Evolutionary conservation across 2,888 invertebrate species (phyloP), one percentile per base, ranked within the genome.

Genomic region (Sinelater perroti): DNA sequence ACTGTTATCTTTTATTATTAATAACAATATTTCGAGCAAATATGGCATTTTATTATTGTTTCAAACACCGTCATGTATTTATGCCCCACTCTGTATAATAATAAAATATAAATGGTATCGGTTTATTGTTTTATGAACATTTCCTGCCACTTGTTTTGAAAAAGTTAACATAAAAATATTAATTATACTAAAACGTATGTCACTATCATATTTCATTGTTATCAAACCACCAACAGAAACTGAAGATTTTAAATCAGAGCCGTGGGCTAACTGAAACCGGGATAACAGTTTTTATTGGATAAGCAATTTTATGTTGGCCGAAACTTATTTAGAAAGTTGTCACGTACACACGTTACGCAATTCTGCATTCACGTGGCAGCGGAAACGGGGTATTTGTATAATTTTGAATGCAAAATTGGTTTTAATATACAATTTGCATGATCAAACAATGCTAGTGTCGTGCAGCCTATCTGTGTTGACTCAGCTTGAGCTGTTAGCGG

Each of bases 381-480:
- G 56, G 62, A 67, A 69, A 64, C 63, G 62, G 64, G 63, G 67
- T 65, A 66, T 70, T 64, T 63, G 66, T 68, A 66, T 67, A 70
- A 67, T 72, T 75, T 72, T 73, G 74, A 76, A 75, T 76, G 71
- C 69, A 72, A 72, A 76, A 76, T 76, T 75, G 75, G 75, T 76
- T 76, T 77, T 76, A 76, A 76, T 77, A 75, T 75, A 73, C 73
- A 75, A 77, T 77, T 77, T 77, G 75, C 76, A 77, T 77, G 75
- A 75, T 75, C 75, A 75, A 76, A 76, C 75, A 76, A 70, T 72
- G 70, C 69, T 69, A 70, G 68, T 72, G 72, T 71, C 73, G 71
- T 66, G 54, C 54, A 66, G 74, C 73, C 76, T 78, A 78, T 78
- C 78, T 77, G 65, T 78, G 77, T 78, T 78, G 77, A 75, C 76